phyloP scores from a whole-genome alignment of 2,113 vertebrate genomes.

The Serranochromis macrocephalus region DNA sequence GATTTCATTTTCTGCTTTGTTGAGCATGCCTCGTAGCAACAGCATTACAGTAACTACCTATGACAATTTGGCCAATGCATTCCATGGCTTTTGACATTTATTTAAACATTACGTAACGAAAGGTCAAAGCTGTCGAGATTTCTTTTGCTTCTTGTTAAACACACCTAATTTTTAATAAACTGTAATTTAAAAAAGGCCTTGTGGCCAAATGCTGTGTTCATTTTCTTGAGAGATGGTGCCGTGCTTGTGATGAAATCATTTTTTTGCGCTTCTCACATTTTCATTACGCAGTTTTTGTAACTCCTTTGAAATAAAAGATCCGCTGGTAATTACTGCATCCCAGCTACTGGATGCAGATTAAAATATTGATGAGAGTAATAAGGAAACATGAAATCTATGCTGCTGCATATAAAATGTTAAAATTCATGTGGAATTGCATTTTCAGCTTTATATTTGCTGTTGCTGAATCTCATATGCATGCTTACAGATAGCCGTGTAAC shows the following conservation, averaged over 20 bases:
- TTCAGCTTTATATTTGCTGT: not conserved
- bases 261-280: not conserved
- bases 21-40: slow-evolving; percentile 7
- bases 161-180: not conserved
- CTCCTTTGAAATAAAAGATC: not conserved
- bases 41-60: slow-evolving; percentile 15
- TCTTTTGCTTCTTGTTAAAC: not conserved
- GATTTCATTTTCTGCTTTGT: slow-evolving; percentile 34
- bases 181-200: not conserved
- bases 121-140: slow-evolving; percentile 11
- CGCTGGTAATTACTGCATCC: not conserved
- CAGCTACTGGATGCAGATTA: not conserved
- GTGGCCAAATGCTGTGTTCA: not conserved
- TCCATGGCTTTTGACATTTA: slow-evolving; percentile 10
- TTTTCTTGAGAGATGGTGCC: not conserved
- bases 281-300: not conserved
- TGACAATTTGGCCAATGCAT: slow-evolving; percentile 25
- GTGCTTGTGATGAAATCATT: not conserved
- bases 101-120: slow-evolving; percentile 2
- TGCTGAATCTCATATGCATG: not conserved
- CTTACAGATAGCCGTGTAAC: not conserved
- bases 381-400: not conserved
- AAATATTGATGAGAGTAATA: not conserved
- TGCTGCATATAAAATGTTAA: not conserved
- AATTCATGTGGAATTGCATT: not conserved